Percentiles rank a stretch among this genome's conserved stretches.
Conservation (phyloP, 2,888 invertebrate genomes). For the Himalopsyche anomala region DNA sequence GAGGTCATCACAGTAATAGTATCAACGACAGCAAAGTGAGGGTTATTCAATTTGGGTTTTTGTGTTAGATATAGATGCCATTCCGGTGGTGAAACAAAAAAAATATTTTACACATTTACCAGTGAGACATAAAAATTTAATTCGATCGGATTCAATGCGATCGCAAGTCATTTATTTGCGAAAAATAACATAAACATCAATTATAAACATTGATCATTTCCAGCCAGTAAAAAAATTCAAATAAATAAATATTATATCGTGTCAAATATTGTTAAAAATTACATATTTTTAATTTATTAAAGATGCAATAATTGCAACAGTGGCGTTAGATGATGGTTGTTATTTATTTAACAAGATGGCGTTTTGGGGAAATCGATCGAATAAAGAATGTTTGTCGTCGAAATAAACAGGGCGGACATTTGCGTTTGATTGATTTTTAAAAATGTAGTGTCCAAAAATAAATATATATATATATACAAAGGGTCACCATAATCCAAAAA, state of each 20-base stretch:
- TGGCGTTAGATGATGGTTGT: conserved; percentile 43
- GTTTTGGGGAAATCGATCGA: conserved; percentile 22
- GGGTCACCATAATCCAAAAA: conserved; percentile 65
- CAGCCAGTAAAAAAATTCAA: conserved; percentile 29
- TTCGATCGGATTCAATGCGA: neutral
- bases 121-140: conserved; percentile 33
- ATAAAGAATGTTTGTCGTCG: neutral
- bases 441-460: conserved; percentile 48
- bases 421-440: conserved; percentile 9
- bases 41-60: conserved; percentile 20
- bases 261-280: neutral
- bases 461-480: conserved; percentile 47
- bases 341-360: conserved; percentile 36
- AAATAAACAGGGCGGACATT: conserved; percentile 28
- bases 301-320: conserved; percentile 25
- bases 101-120: conserved; percentile 31
- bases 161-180: conserved; percentile 20
- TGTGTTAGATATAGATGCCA: conserved; percentile 3
- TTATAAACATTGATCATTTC: conserved; percentile 45
- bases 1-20: conserved; percentile 23
- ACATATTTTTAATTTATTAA: neutral
- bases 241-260: conserved; percentile 7
- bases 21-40: conserved; percentile 40
- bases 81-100: conserved; percentile 38
- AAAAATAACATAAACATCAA: conserved; percentile 37